A percentile compares a stretch with the other conserved stretches of the same genome.
Conservation (phyloP, 2,113 vertebrate species). For the Eretmochelys imbricata region DNA sequence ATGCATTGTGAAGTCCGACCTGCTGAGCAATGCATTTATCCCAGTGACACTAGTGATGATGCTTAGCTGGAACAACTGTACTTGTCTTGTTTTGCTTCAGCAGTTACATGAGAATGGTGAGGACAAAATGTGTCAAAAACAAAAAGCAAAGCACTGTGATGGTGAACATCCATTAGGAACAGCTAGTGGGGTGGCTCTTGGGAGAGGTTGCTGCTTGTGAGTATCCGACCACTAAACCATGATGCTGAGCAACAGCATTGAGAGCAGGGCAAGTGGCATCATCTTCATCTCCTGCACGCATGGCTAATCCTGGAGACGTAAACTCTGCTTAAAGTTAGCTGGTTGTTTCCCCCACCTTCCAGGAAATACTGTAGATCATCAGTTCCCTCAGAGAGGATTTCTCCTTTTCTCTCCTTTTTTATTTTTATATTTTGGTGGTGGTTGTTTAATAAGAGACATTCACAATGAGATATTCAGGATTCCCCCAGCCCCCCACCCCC, state of each 20-base stretch:
- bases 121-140: slow-evolving; percentile 29
- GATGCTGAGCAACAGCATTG: slow-evolving; percentile 25
- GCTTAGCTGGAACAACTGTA: slow-evolving; percentile 14
- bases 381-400: neutral
- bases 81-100: slow-evolving; percentile 18
- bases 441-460: neutral
- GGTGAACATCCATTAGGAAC: slow-evolving; percentile 34
- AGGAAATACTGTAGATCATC: neutral
- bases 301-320: neutral
- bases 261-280: slow-evolving; percentile 25
- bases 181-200: slow-evolving; percentile 40
- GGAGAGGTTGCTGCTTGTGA: slow-evolving; percentile 31
- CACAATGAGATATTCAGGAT: neutral
- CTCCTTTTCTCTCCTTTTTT: no score
- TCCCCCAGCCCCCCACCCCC: neutral
- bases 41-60: neutral
- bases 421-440: neutral
- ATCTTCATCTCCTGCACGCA: neutral
- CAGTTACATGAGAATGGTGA: neutral
- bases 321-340: neutral
- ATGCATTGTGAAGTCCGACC: neutral
- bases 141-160: slow-evolving; percentile 4
- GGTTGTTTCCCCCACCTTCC: neutral
- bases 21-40: neutral
- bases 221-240: neutral